These are phyloP conservation scores for Neostethus bicornis DNA, from an alignment of 2,797 vertebrate species.

Conservation along the genomic window DNA sequence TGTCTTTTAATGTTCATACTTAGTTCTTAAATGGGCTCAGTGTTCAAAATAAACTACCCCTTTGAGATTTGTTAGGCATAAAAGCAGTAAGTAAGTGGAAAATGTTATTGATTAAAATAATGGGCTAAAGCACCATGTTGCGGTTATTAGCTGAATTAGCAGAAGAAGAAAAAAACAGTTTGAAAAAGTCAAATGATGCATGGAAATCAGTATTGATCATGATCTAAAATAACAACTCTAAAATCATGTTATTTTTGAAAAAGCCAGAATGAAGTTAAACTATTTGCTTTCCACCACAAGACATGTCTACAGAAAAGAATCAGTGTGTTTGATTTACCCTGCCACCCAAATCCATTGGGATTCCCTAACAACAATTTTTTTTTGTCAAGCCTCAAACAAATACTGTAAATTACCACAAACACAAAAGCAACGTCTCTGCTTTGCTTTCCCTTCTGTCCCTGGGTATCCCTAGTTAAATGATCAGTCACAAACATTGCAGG, in stretches of 20 bases:
- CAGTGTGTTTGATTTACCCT: conserved; percentile 21
- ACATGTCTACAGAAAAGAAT: conserved; percentile 11
- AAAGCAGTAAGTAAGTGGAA: conserved; percentile 53
- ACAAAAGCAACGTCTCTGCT: conserved; percentile 29
- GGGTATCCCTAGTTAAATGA: conserved; percentile 40
- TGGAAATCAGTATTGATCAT: conserved; percentile 16
- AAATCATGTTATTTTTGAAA: conserved; percentile 15
- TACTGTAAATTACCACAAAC: conserved; percentile 36
- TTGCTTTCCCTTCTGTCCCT: conserved; percentile 38
- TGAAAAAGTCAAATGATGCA: conserved; percentile 25
- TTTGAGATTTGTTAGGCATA: conserved; percentile 63
- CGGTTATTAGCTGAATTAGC: conserved; percentile 38
- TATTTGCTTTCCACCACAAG: conserved; percentile 21
- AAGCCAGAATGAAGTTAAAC: conserved; percentile 10
- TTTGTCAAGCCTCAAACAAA: conserved; percentile 40
- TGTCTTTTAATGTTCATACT: conserved; percentile 35
- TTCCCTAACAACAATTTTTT: conserved; percentile 19
- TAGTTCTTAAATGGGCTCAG: conserved; percentile 44
- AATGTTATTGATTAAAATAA: conserved; percentile 71
- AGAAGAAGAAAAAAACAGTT: conserved; percentile 26
- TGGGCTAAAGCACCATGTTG: conserved; percentile 53
- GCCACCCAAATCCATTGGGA: conserved; percentile 16
- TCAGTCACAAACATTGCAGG: conserved; percentile 40
- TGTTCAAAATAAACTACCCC: conserved; percentile 51
- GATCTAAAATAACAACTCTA: conserved; percentile 23